phyloP scores from a whole-genome alignment of 2,113 vertebrate genomes.

The Malurus cyaneus region DNA sequence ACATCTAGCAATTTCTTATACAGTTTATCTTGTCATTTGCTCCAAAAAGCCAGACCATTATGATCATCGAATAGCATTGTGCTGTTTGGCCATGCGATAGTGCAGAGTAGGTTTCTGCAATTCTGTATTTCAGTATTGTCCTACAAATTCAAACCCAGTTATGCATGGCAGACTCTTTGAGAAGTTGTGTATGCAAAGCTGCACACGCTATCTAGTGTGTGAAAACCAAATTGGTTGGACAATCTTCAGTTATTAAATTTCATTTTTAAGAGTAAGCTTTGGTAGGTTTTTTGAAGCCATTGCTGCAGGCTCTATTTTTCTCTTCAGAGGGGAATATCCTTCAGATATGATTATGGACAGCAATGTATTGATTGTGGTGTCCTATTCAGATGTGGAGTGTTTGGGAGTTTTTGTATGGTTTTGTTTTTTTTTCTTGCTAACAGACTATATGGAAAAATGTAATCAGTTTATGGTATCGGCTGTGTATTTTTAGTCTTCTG shows the following conservation, averaged over 20 bases:
- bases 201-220: not conserved
- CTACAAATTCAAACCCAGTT: not conserved
- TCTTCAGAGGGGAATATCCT: not conserved
- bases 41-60: not conserved
- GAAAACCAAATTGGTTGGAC: not conserved
- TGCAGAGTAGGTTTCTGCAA: not conserved
- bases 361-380: not conserved
- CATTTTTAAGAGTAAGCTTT: not conserved
- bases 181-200: not conserved
- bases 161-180: not conserved
- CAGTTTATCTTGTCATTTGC: not conserved
- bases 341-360: not conserved
- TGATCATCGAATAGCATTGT: not conserved
- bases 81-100: not conserved
- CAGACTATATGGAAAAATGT: not conserved
- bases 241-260: not conserved
- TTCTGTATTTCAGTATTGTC: not conserved
- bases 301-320: not conserved
- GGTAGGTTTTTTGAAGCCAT: not conserved
- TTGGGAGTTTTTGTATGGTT: not conserved
- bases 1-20: not conserved
- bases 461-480: not conserved
- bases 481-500: not conserved
- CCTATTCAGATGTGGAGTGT: not conserved
- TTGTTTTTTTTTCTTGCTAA: not conserved